These are phyloP conservation scores for Drosophila nigromelanica DNA, from an alignment of 1,140 invertebrate genomes.

Conservation along the genomic window DNA sequence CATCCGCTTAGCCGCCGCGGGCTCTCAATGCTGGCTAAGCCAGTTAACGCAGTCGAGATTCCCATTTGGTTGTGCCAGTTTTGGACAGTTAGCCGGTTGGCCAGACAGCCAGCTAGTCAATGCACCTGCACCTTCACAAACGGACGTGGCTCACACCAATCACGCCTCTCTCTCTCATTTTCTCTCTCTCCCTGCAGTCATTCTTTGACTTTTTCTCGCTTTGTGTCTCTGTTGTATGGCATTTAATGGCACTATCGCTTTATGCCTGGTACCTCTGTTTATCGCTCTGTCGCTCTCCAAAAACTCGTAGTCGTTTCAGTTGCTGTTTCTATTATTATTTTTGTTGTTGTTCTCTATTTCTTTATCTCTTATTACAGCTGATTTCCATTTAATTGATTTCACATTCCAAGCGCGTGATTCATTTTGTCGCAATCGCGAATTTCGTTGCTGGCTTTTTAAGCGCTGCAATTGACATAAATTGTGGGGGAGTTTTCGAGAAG, in stretches of 20 bases:
- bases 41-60: conserved; percentile 60
- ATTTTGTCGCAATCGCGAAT: conserved; percentile 18
- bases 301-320: conserved; percentile 17
- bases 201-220: conserved; percentile 21
- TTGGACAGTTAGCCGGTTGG: conserved; percentile 9
- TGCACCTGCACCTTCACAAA: conserved; percentile 52
- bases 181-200: conserved; percentile 11
- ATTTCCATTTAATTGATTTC: conserved; percentile 73
- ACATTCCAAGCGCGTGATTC: conserved; percentile 62
- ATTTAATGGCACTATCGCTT: conserved; percentile 38
- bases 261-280: conserved; percentile 3
- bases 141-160: conserved; percentile 28
- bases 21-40: conserved; percentile 60
- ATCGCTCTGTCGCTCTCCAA: conserved; percentile 13
- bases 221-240: conserved; percentile 34
- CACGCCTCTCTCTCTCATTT: background rate
- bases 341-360: conserved; percentile 4
- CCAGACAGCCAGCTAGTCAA: conserved; percentile 49
- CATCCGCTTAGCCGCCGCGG: conserved; percentile 63
- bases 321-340: conserved; percentile 3
- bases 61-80: conserved; percentile 21
- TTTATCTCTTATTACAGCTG: conserved; percentile 36
- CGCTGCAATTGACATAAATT: conserved; percentile 2
- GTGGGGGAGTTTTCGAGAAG: conserved; percentile 9
- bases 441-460: conserved; percentile 4